Percentiles rank a stretch among this genome's conserved stretches.
These are phyloP conservation scores for Phainopepla nitens DNA, from an alignment of 2,113 vertebrate species.

Conservation along the genomic window DNA sequence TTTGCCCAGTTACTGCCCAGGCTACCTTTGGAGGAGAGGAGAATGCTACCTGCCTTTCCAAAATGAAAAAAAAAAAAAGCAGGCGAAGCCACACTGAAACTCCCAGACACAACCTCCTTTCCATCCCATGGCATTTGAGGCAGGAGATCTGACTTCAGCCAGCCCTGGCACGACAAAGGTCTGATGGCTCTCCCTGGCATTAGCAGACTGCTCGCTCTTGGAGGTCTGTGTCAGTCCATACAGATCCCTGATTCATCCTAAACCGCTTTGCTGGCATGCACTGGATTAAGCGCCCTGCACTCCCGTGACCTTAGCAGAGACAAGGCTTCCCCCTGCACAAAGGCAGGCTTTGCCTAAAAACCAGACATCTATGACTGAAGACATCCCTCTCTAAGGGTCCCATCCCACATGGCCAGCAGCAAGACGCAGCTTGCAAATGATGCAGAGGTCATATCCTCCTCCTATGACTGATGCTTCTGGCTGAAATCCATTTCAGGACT, in stretches of 20 bases:
- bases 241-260: background rate
- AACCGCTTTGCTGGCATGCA: background rate
- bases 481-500: background rate
- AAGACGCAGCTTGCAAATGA: background rate
- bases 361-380: background rate
- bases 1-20: background rate
- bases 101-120: background rate
- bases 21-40: background rate
- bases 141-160: background rate
- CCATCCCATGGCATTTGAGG: background rate
- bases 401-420: background rate
- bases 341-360: conserved; percentile 5
- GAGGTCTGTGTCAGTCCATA: background rate
- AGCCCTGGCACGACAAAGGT: background rate
- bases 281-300: background rate
- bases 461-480: background rate
- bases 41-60: background rate
- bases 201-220: background rate
- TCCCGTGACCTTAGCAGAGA: background rate
- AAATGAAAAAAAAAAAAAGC: background rate
- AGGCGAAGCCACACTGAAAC: background rate
- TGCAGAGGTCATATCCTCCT: background rate
- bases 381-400: background rate
- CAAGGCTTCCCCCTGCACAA: background rate
- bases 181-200: background rate